phyloP scores from a whole-genome alignment of 2,888 invertebrate genomes.

The Amiota mariae region DNA sequence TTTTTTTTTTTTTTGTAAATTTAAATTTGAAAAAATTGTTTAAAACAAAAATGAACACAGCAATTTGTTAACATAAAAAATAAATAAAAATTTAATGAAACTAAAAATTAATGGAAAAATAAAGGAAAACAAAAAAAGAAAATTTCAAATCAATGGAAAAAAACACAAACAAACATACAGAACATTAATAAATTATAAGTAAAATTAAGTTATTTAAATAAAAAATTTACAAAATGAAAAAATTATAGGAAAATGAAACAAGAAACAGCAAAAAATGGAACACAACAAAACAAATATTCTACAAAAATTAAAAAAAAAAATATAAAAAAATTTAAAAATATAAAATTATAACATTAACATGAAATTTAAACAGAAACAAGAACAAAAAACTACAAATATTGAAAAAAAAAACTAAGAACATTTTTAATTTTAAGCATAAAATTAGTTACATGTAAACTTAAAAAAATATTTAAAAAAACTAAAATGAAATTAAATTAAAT shows the following conservation, averaged over 20 bases:
- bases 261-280: slow-evolving; percentile 41
- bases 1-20: neutral
- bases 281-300: slow-evolving; percentile 29
- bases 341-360: slow-evolving; percentile 21
- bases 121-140: slow-evolving; percentile 40
- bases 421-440: slow-evolving; percentile 30
- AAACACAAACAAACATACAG: slow-evolving; percentile 25
- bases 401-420: neutral
- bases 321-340: neutral
- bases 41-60: slow-evolving; percentile 43
- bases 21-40: too few species aligned
- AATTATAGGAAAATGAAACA: slow-evolving; percentile 47
- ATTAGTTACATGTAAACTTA: neutral
- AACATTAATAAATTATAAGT: slow-evolving; percentile 48
- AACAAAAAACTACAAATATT: slow-evolving; percentile 19
- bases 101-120: slow-evolving; percentile 6
- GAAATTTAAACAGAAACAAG: slow-evolving; percentile 28
- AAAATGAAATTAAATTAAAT: neutral
- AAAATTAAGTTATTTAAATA: slow-evolving; percentile 23
- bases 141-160: slow-evolving; percentile 34
- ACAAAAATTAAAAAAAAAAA: slow-evolving; percentile 9
- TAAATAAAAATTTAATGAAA: slow-evolving; percentile 20
- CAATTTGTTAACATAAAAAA: slow-evolving; percentile 52
- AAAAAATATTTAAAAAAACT: too few species aligned
- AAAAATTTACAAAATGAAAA: slow-evolving; percentile 41